Conservation (phyloP, 2,797 vertebrate species). For the Otolemur crassicaudatus region DNA sequence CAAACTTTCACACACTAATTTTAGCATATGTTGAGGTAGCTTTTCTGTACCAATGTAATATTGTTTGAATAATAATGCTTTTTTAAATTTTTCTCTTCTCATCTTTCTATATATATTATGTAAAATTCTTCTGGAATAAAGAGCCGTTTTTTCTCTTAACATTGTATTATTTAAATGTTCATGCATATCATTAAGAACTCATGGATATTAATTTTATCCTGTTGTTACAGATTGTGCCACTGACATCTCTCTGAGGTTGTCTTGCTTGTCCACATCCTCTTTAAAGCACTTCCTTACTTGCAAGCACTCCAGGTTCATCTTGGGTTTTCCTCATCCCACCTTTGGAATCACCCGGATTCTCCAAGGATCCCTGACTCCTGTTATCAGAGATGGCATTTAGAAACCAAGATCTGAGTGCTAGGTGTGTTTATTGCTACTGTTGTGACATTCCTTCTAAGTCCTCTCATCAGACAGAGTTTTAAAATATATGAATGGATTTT, state of each 20-base stretch:
- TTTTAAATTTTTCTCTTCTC: not conserved
- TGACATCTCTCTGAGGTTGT: not conserved
- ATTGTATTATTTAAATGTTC: not conserved
- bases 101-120: not conserved
- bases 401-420: not conserved
- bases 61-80: not conserved
- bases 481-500: not conserved
- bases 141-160: not conserved
- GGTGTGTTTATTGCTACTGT: not conserved
- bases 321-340: not conserved
- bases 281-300: not conserved
- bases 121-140: not conserved
- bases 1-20: not conserved
- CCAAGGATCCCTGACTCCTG: not conserved
- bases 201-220: not conserved
- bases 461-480: not conserved
- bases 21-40: not conserved
- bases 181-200: not conserved
- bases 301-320: not conserved
- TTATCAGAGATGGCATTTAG: not conserved
- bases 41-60: constrained; percentile 28
- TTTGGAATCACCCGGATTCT: not conserved
- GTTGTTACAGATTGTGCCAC: not conserved
- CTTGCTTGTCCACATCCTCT: not conserved
- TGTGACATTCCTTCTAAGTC: not conserved